Conservation (phyloP, 1,140 invertebrate species). For the Meloidogyne chitwoodi region DNA sequence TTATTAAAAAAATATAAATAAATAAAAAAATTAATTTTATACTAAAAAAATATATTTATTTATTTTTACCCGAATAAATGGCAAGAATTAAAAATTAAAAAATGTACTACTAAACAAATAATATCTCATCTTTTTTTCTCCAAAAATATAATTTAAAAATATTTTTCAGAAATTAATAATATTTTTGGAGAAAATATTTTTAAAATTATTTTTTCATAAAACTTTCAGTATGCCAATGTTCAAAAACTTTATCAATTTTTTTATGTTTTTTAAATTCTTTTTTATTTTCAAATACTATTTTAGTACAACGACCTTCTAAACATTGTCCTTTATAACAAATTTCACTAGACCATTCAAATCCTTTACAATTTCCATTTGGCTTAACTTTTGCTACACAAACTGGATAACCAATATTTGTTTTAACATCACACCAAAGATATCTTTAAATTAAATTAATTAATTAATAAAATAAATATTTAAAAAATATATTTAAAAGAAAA, state of each 20-base stretch:
- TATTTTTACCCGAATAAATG: no score
- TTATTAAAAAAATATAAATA: no score
- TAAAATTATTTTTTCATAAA: slow-evolving; percentile 4
- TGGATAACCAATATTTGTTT: slow-evolving; percentile 25
- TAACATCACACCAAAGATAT: slow-evolving; percentile 56
- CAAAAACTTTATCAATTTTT: background rate
- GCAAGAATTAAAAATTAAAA: background rate
- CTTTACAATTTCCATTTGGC: slow-evolving; percentile 43
- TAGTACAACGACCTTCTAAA: slow-evolving; percentile 27
- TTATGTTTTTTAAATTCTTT: background rate
- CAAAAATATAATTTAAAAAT: no score
- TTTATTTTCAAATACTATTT: background rate
- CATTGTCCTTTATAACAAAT: slow-evolving; percentile 39
- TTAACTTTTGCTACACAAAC: slow-evolving; percentile 57
- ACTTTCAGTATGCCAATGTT: background rate
- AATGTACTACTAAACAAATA: no score
- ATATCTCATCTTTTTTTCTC: no score
- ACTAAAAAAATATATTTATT: no score
- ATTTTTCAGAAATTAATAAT: background rate
- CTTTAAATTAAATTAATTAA: no score
- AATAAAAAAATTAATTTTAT: no score
- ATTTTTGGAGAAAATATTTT: background rate
- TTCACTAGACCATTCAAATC: slow-evolving; percentile 50
- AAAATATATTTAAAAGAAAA: no score
- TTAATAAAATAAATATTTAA: no score